Evolutionary conservation across 2,113 vertebrate genomes (phyloP), one percentile per base, ranked within the genome.

Genomic region (Pycnonotus jocosus): DNA sequence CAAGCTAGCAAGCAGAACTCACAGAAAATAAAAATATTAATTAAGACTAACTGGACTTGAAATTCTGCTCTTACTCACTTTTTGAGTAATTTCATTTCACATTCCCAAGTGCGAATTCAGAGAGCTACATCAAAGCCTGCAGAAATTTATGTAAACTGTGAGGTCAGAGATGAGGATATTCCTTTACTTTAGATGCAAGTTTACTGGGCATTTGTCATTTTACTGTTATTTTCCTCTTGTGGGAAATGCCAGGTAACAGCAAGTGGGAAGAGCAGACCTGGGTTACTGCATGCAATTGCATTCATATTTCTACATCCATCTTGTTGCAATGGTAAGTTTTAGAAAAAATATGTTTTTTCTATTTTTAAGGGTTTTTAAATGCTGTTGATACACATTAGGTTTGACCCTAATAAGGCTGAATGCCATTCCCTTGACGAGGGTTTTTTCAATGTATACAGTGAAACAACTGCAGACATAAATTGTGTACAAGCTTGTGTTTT

Each of bases 171-270:
- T 33, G 28, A 81, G 28, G 90, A 66, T 88, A 81, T 88, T 71
- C 35, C 47, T 78, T 40, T 73, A 37, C 8, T 73, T 91, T 48
- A 86, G 69, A 68, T 60, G 20, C 14, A 68, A 68, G 44, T 93
- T 94, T 90, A 74, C 68, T 68, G n/a, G 44, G 20, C 40, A 64
- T 93, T 93, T 71, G 44, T 64, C 44, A 88, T 86, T 97, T 95
- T 86, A 95, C 47, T 94, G 76, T 84, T 95, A 91, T 93, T 92
- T 96, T 93, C 74, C 85, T 95, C 85, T 88, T 71, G 82, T 92
- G 85, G 38, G 40, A 95, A 47, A 80, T 47, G 56, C 47, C 57
- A 84, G 37, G 20, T 47, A 94, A 56, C 71, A 92, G 76, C 54
- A 86, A 47, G 17, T 56, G 24, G 47, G 72, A 56, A 61, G 25